These are phyloP conservation scores for Hypomesus transpacificus DNA, from an alignment of 2,113 vertebrate genomes.

Conservation along the genomic window DNA sequence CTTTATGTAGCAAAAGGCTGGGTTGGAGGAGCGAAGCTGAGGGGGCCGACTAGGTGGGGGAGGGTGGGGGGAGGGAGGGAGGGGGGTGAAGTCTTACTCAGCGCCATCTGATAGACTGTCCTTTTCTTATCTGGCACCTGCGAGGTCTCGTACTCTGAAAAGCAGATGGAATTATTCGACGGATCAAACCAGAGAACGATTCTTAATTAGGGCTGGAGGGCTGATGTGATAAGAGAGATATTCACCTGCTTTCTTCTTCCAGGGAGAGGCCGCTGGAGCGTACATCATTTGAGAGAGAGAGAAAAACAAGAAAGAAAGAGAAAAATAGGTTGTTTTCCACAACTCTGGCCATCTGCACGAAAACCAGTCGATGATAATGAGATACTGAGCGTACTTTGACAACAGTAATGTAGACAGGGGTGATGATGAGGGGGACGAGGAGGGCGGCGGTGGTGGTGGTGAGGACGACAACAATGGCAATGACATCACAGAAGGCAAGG, in stretches of 20 bases:
- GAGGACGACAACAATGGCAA: conserved; percentile 45
- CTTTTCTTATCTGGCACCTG: conserved; percentile 87
- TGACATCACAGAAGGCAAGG: conserved; percentile 42
- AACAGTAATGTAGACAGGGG: conserved; percentile 42
- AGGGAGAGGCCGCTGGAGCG: conserved; percentile 77
- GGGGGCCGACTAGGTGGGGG: no score
- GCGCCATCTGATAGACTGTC: conserved; percentile 92
- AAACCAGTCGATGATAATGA: conserved; percentile 41
- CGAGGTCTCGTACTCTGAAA: conserved; percentile 82
- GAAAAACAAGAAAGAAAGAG: neutral
- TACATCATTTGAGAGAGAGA: conserved; percentile 53
- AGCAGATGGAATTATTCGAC: conserved; percentile 20
- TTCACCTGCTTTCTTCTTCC: conserved; percentile 91
- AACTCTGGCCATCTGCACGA: conserved; percentile 21
- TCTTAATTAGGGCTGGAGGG: conserved; percentile 60
- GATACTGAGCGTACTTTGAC: conserved; percentile 27
- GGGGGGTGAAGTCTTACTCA: conserved; percentile 74
- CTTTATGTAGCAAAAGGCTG: neutral
- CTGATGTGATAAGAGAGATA: conserved; percentile 62
- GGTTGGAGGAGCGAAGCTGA: no score
- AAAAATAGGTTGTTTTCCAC: conserved; percentile 39
- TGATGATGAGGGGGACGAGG: conserved; percentile 48
- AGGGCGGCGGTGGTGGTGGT: conserved; percentile 39
- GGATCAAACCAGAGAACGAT: conserved; percentile 20
- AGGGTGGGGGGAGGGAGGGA: no score